phyloP scores from a whole-genome alignment of 23 tunicate species.

The Styela clava region DNA sequence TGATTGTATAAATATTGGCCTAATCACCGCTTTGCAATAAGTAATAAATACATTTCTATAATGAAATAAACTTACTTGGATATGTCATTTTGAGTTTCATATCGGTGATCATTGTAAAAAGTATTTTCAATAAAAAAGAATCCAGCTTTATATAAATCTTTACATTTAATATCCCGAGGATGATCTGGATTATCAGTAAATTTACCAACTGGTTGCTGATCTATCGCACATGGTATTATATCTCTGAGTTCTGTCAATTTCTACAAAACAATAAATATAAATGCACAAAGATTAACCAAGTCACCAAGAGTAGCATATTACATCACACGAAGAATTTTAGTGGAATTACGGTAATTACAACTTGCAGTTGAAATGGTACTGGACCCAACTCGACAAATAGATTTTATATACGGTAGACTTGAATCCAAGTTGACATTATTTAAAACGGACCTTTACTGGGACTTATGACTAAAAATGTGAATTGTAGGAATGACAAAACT shows the following conservation, averaged over 20 bases:
- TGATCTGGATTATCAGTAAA: constrained; percentile 39
- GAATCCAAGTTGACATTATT: too few relatives aligned
- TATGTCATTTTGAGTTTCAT: constrained; percentile 37
- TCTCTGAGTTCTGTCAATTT: constrained; percentile 79
- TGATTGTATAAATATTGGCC: too few relatives aligned
- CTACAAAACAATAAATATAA: constrained; percentile 7
- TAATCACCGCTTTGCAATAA: too few relatives aligned
- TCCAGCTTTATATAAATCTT: constrained; percentile 55
- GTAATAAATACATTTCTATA: too few relatives aligned
- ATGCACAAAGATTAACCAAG: background rate
- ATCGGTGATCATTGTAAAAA: constrained; percentile 69
- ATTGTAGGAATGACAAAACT: too few relatives aligned
- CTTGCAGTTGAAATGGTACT: too few relatives aligned
- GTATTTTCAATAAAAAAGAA: constrained; percentile 76
- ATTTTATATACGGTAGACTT: too few relatives aligned
- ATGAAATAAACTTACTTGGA: constrained; percentile 75
- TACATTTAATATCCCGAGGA: constrained; percentile 39
- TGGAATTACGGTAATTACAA: background rate
- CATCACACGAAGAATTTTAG: background rate
- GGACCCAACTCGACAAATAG: too few relatives aligned
- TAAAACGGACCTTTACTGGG: too few relatives aligned
- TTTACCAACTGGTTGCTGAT: constrained; percentile 69
- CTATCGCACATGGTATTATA: constrained; percentile 61
- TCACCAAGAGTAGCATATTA: background rate
- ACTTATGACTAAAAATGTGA: too few relatives aligned